Evolutionary conservation across 2,888 invertebrate genomes (phyloP).

Genomic region (Hecatera dysodea): DNA sequence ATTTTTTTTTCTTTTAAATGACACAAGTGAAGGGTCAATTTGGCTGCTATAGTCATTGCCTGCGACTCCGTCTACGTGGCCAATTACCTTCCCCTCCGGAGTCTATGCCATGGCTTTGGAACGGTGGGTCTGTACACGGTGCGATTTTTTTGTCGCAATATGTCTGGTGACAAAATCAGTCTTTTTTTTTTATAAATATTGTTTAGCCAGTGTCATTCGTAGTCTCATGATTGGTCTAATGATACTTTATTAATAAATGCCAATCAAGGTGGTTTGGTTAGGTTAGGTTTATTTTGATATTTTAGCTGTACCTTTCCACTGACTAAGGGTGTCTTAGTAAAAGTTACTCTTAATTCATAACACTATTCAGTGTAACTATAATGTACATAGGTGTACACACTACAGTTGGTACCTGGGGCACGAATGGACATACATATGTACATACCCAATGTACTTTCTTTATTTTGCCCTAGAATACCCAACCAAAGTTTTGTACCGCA

Average conservation of each 20-base stretch:
- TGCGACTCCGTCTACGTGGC: slow-evolving; percentile 72
- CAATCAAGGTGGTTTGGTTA: neutral
- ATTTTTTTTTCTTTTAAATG: slow-evolving; percentile 56
- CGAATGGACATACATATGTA: neutral
- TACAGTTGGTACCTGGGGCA: too few species aligned
- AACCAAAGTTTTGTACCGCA: neutral
- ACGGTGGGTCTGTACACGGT: slow-evolving; percentile 17
- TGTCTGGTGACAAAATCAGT: neutral
- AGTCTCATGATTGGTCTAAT: neutral
- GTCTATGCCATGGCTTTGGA: slow-evolving; percentile 8
- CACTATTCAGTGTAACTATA: too few species aligned
- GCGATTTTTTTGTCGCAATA: slow-evolving; percentile 42
- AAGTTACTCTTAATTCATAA: neutral
- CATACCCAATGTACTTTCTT: neutral
- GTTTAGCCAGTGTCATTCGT: neutral
- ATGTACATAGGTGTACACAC: too few species aligned
- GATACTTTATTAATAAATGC: neutral
- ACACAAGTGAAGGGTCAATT: slow-evolving; percentile 67
- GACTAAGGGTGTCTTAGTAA: neutral
- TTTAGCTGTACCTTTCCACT: neutral
- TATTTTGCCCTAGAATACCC: neutral
- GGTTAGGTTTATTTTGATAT: too few species aligned
- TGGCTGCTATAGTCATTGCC: slow-evolving; percentile 71
- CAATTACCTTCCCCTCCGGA: slow-evolving; percentile 72
- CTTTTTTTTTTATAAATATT: neutral